Evolutionary conservation across 2,888 invertebrate genomes (phyloP).

Genomic region (Cosmia pyralina): DNA sequence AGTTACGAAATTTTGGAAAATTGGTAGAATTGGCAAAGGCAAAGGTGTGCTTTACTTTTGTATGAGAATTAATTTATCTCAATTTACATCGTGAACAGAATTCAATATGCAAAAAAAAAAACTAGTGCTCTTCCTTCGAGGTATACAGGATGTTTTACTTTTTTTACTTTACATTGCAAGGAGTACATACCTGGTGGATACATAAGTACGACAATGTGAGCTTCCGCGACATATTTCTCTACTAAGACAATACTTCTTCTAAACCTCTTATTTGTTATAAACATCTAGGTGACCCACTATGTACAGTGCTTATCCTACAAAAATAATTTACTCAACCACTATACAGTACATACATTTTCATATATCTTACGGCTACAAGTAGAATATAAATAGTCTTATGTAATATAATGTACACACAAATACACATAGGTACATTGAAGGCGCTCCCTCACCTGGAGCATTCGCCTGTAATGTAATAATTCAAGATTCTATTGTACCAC

Average conservation of each 20-base stretch:
- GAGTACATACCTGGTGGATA: constrained; percentile 1
- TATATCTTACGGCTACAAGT: constrained; percentile 72
- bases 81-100: neutral
- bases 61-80: neutral
- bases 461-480: too few species aligned
- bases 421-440: constrained; percentile 40
- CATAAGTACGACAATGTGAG: constrained; percentile 70
- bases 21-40: neutral
- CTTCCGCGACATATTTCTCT: constrained; percentile 73
- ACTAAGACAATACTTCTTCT: constrained; percentile 77
- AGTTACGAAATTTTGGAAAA: neutral
- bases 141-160: neutral
- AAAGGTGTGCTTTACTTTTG: neutral
- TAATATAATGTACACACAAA: constrained; percentile 75
- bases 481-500: too few species aligned
- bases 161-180: neutral
- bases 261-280: constrained; percentile 81
- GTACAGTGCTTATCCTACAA: constrained; percentile 89
- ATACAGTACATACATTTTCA: constrained; percentile 86
- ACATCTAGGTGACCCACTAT: constrained; percentile 85
- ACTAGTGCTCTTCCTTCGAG: neutral
- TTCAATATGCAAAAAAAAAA: neutral
- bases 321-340: constrained; percentile 89
- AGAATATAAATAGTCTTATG: constrained; percentile 83
- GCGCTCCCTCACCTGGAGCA: too few species aligned